Base-by-base conservation (phyloP, 2,888 invertebrate genomes). In the Limenitis camilla region DNA sequence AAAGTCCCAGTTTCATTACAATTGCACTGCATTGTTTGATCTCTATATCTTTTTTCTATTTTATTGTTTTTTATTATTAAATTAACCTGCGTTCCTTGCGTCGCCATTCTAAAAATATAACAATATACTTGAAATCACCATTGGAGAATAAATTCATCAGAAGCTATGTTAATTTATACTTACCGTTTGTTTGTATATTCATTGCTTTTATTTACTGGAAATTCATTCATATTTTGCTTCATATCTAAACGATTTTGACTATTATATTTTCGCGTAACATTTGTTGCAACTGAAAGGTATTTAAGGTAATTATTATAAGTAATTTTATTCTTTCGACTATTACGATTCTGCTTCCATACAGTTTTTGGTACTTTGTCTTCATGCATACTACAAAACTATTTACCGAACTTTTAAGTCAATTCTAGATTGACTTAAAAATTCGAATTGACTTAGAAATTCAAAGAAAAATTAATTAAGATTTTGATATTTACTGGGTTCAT, bases 1-100 rank as follows among this genome's bases (percentile, higher is more conserved):
- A 54, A 52, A 38, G 51, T 49, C 31, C 56, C 50, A 19, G 59
- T 56, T 44, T 45, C 38, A 35, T 46, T 52, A 40, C 73, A 76
- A 51, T 58, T 56, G 50, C 77, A 81, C 56, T 78, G 76, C 42
- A 67, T 56, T 8, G 59, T 60, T 59, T 76, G 67, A 47, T 76
- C 69, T 27, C 61, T 66, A 33, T 53, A 65, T 7, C 36, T 42
- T 35, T 50, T 51, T 7, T 33, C 62, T 39, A 40, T 29, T 39
- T 54, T 58, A 10, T 53, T 52, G 29, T 59, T 57, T 6, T 58
- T 40, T 28, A 65, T 45, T 46, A 67, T 69, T 30, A 77, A 69
- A 62, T 81, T 72, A 0, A 74, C 79, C 68, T 82, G 82, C 8
- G 78, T 78, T 9, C 67, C 73, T 64, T 79, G 78, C 4, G 78